phyloP scores from a whole-genome alignment of 2,113 vertebrate species.

The Epinephelus fuscoguttatus region DNA sequence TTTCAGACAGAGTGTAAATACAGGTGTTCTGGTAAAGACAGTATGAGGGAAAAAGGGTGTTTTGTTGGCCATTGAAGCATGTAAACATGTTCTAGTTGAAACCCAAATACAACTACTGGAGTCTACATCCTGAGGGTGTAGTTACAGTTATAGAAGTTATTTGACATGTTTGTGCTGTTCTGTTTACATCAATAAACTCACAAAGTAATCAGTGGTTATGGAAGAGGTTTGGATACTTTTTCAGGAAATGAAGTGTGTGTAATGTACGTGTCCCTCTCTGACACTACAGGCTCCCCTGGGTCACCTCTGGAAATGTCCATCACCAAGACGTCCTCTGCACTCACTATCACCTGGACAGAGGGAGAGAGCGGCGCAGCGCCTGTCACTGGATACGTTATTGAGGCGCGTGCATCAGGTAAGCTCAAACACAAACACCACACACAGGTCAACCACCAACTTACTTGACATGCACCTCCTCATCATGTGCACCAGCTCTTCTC shows the following conservation, averaged over 20 bases:
- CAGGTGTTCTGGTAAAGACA: no score
- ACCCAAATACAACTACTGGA: no score
- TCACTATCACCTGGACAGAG: conserved; percentile 92
- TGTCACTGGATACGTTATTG: conserved; percentile 91
- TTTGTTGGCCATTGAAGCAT: no score
- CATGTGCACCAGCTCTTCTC: neutral
- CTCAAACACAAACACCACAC: neutral
- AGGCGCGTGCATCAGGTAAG: conserved; percentile 94
- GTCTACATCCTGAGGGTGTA: no score
- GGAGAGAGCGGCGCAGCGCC: conserved; percentile 86
- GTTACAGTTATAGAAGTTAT: no score
- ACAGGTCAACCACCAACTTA: neutral
- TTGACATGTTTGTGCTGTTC: no score
- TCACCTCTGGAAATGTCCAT: conserved; percentile 89
- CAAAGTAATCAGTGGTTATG: no score
- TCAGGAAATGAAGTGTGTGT: neutral
- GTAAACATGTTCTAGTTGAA: no score
- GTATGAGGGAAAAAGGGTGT: no score
- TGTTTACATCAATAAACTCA: no score
- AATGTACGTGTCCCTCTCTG: conserved; percentile 15
- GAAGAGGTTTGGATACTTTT: no score
- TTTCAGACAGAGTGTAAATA: no score
- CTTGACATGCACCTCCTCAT: neutral
- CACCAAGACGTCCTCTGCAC: conserved; percentile 89
- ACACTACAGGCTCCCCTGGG: conserved; percentile 88